These are phyloP conservation scores for Muntiacus muntjak DNA, from an alignment of 2,113 vertebrate genomes.

Conservation along the genomic window DNA sequence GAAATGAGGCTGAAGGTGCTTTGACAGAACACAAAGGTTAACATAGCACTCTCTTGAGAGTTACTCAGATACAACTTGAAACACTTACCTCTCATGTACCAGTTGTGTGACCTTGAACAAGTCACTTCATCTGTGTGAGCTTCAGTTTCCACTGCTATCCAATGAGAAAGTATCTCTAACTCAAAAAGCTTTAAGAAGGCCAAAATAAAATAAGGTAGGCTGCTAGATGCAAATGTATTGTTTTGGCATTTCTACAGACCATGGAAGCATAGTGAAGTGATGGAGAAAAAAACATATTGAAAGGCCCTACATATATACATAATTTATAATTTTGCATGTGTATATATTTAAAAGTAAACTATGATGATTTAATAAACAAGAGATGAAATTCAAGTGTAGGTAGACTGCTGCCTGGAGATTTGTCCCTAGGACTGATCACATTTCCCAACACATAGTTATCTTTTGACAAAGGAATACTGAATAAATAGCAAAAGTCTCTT, in stretches of 20 bases:
- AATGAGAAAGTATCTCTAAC: neutral
- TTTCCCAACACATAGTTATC: neutral
- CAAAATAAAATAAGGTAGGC: neutral
- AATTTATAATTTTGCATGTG: neutral
- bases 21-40: neutral
- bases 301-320: neutral
- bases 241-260: neutral
- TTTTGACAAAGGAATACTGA: neutral
- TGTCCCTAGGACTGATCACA: neutral
- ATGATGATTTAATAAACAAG: neutral
- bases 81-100: fast-evolving
- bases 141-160: neutral
- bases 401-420: neutral
- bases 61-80: neutral
- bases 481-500: too few relatives aligned
- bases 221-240: neutral
- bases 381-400: neutral
- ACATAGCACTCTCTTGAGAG: neutral
- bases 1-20: fast-evolving
- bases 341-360: neutral
- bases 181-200: neutral
- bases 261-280: neutral
- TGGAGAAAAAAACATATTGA: neutral
- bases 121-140: neutral
- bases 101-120: neutral